Evolutionary conservation across 2,888 invertebrate species (phyloP), one percentile per base, ranked within the genome.

Genomic region (Muschampia staudingeri): DNA sequence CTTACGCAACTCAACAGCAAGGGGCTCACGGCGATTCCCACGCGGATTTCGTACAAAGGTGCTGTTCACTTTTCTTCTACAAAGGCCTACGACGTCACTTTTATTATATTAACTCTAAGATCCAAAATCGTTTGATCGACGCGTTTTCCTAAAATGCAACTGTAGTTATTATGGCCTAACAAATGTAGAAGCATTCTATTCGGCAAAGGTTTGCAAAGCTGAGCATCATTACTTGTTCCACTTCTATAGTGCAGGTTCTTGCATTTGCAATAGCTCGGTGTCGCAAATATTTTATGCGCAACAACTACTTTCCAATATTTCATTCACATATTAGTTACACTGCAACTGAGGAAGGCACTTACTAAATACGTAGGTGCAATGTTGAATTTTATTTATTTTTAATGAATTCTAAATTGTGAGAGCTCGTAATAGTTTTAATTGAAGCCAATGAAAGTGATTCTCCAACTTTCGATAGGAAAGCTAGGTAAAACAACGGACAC

Each of bases 21-120:
- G 92, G 87, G 90, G 92, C 93, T 87, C 89, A 90, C 88, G 89
- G 88, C 90, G 92, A 93, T 96, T 97, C 96, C 96, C 96, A 97
- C 96, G 96, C 96, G 94, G 95, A 95, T 96, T 96, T 96, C 95
- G 94, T 94, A 94, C 92, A 93, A 94, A 95, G 94, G 94, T 95
- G 95, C 91, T 91, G 91, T 90, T 91, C 91, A 93, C 91, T 92
- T 91, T 25, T 14, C 42, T 40, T 92, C 91, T 92, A 91, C 52
- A 25, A 78, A 52, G 78, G 7, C 78, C 37, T 48, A 37, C 9
- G 25, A 44, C 37, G 40, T 56, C 4, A 78, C 40, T 37, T 37
- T 78, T 70, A 78, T 70, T 7, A 30, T 0, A 34, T 52, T 9
- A 14, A 14, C 7, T 7, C 11, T 78, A 56, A 30, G 52, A 70